Evolutionary conservation across 2,797 vertebrate species (phyloP), one percentile per base, ranked within the genome.

Genomic region (Syncerus caffer): DNA sequence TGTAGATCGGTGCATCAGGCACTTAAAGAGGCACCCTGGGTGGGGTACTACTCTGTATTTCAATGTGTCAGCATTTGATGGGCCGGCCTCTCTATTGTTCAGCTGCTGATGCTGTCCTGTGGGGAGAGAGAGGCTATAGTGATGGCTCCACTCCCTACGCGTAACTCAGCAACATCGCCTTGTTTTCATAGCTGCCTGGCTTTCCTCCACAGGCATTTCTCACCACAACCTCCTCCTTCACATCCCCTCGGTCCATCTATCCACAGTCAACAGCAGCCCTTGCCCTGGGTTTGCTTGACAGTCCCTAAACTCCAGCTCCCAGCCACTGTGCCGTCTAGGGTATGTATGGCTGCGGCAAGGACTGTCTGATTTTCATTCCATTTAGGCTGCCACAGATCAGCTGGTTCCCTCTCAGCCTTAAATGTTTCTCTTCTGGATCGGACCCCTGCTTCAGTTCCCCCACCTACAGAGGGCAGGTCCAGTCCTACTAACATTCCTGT

Each of bases 381-480:
- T 34, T 34, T 34, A 34, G 62, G 62, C 62, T 64, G 31, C 31
- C 62, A 34, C 16, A 64, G 62, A 34, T 9, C 62, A 64, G 7
- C 62, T n/a, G 2, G 10, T 1, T 64, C 62, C 62, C 62, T 64
- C 31, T 34, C 62, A 64, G 62, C 4, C 4, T 64, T 64, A 64
- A 64, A 64, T 64, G 15, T 64, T 64, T 19, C 4, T 2, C 62
- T 19, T 64, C 2, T 64, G 31, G 31, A 4, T 34, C 1, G 0
- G 31, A n/a, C 8, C 4, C 62, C n/a, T 34, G 31, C 31, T 64
- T 64, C 16, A 64, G 62, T 64, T 64, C 4, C 4, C 4, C 62
- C 4, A 62, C 27, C 62, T 0, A 0, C 16, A 17, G 8, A 34
- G 62, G 62, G 62, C 16, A 64, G 31, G 16, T n/a, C 31, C 62